phyloP scores from a whole-genome alignment of 1,140 invertebrate genomes.

The Geopemphigus sp. region DNA sequence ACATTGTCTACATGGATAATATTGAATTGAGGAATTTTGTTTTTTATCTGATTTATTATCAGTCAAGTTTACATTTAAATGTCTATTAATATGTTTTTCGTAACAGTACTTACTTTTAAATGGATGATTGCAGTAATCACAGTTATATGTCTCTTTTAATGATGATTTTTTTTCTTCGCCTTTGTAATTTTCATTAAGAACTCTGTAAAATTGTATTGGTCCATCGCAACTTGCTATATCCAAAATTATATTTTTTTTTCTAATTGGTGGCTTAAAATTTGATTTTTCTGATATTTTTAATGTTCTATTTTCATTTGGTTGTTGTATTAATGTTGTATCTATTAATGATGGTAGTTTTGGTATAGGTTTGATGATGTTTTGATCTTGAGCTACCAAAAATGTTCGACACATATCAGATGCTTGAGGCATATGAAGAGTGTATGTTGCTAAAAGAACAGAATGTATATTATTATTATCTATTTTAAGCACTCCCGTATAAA shows the following conservation, averaged over 20 bases:
- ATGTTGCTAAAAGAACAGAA: slow-evolving; percentile 69
- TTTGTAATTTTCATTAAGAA: slow-evolving; percentile 72
- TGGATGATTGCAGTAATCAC: slow-evolving; percentile 74
- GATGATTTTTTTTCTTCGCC: slow-evolving; percentile 40
- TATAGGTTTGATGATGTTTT: slow-evolving; percentile 39
- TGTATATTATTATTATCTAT: slow-evolving; percentile 71
- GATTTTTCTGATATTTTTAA: slow-evolving; percentile 29
- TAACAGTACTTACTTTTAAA: slow-evolving; percentile 82
- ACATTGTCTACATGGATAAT: slow-evolving; percentile 89
- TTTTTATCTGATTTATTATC: slow-evolving; percentile 32
- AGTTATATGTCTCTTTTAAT: slow-evolving; percentile 55
- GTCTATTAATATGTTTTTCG: slow-evolving; percentile 55
- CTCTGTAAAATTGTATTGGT: slow-evolving; percentile 76
- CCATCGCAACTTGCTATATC: slow-evolving; percentile 86
- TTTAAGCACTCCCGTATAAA: slow-evolving; percentile 74
- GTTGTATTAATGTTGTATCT: slow-evolving; percentile 4
- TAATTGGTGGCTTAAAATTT: slow-evolving; percentile 39
- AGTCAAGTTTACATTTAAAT: slow-evolving; percentile 13
- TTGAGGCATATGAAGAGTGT: slow-evolving; percentile 72
- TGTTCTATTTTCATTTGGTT: slow-evolving; percentile 39
- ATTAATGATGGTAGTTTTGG: slow-evolving; percentile 17
- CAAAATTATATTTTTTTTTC: slow-evolving; percentile 62
- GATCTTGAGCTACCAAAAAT: slow-evolving; percentile 52
- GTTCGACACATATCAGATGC: slow-evolving; percentile 67
- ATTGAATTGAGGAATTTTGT: slow-evolving; percentile 68